Evolutionary conservation across 2,888 invertebrate genomes (phyloP).

Genomic region (Cheilosia variabilis): DNA sequence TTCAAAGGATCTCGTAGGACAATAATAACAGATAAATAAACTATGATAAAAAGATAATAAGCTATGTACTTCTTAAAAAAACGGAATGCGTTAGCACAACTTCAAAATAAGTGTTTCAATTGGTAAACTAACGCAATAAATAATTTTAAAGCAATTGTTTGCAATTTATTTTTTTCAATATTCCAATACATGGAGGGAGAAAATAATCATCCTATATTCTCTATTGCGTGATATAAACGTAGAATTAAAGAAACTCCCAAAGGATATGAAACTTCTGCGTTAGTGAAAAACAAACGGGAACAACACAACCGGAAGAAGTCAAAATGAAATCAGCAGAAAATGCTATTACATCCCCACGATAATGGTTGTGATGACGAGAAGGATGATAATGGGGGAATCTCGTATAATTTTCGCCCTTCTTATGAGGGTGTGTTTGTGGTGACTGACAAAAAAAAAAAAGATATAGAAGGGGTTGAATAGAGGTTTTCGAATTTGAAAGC

Average conservation of each 20-base stretch:
- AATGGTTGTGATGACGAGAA: conserved; percentile 61
- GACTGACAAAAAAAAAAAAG: conserved; percentile 58
- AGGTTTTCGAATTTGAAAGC: conserved; percentile 7
- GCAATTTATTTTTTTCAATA: conserved; percentile 7
- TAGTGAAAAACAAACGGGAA: conserved; percentile 70
- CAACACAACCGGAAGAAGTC: conserved; percentile 81
- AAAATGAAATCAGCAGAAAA: conserved; percentile 82
- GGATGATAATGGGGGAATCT: conserved; percentile 55
- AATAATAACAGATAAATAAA: no score
- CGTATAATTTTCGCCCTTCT: conserved; percentile 59
- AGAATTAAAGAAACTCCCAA: conserved; percentile 50
- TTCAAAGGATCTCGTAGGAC: no score
- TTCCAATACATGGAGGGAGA: background rate
- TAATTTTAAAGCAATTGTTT: conserved; percentile 21
- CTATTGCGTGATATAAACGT: conserved; percentile 8
- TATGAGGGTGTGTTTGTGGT: conserved; percentile 71
- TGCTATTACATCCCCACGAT: conserved; percentile 78
- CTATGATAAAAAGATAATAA: no score
- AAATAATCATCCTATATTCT: conserved; percentile 6
- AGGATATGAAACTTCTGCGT: conserved; percentile 61
- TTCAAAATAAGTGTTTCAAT: background rate
- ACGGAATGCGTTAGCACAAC: background rate
- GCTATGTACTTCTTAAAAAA: no score
- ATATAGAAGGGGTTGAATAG: conserved; percentile 66
- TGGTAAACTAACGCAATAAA: conserved; percentile 7